A percentile compares a stretch with the other conserved stretches of the same genome.
Conservation (phyloP, 1,140 invertebrate species). For the Diabrotica virgifera region DNA sequence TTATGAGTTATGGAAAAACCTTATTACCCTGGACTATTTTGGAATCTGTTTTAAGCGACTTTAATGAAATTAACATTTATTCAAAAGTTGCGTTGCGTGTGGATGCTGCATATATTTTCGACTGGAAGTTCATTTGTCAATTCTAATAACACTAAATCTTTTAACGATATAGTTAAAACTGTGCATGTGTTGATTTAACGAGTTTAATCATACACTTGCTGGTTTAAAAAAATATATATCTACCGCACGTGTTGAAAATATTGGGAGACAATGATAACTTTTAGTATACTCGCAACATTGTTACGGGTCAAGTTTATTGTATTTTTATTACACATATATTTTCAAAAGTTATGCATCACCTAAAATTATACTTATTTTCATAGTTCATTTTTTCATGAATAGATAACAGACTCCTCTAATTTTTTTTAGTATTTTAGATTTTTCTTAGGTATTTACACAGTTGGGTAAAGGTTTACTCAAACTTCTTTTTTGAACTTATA, state of each 20-base stretch:
- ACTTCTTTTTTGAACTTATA: too few species aligned
- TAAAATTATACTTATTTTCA: too few species aligned
- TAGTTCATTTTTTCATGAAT: too few species aligned
- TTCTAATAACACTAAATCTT: constrained; percentile 8
- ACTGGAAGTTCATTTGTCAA: constrained; percentile 11
- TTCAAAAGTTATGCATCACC: too few species aligned
- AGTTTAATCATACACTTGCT: constrained; percentile 32
- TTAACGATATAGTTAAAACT: constrained; percentile 9
- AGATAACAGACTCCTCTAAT: too few species aligned
- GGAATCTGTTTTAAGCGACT: constrained; percentile 8
- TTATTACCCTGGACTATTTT: too few species aligned
- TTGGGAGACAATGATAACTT: constrained; percentile 32
- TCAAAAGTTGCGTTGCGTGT: constrained; percentile 4
- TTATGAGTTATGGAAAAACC: too few species aligned
- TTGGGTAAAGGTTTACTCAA: too few species aligned
- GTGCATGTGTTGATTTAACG: constrained; percentile 27
- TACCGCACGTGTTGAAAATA: constrained; percentile 28
- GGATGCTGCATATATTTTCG: constrained; percentile 5
- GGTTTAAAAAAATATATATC: constrained; percentile 22
- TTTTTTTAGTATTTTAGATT: too few species aligned
- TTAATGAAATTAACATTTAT: constrained; percentile 12
- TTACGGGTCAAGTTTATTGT: too few species aligned
- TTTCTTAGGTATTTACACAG: too few species aligned
- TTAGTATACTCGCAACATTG: background rate
- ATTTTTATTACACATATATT: too few species aligned